These are phyloP conservation scores for Drosophila sechellia DNA, from an alignment of 1,140 invertebrate species.

Conservation along the genomic window DNA sequence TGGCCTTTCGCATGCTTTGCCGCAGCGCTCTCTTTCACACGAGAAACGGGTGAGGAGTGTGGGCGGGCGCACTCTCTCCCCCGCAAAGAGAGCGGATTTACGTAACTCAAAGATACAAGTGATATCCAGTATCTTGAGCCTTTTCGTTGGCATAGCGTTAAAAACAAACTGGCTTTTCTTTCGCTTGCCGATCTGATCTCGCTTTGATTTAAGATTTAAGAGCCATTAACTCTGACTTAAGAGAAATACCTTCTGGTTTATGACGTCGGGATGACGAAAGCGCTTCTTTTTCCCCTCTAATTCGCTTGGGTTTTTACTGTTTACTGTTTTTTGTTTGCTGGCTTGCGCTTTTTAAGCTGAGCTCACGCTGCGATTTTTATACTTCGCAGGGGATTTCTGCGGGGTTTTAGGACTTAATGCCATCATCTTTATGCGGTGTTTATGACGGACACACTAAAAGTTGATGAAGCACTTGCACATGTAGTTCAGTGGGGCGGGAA, in stretches of 20 bases:
- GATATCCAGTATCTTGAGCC: slow-evolving; percentile 51
- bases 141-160: slow-evolving; percentile 40
- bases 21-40: slow-evolving; percentile 57
- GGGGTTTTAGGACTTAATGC: slow-evolving; percentile 52
- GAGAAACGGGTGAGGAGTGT: neutral
- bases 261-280: slow-evolving; percentile 43
- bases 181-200: slow-evolving; percentile 64
- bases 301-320: slow-evolving; percentile 13
- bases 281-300: neutral
- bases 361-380: slow-evolving; percentile 67
- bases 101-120: slow-evolving; percentile 60
- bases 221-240: slow-evolving; percentile 79
- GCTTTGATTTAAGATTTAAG: slow-evolving; percentile 80
- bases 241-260: slow-evolving; percentile 73
- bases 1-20: slow-evolving; percentile 77
- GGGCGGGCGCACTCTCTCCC: neutral
- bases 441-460: slow-evolving; percentile 56
- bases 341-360: slow-evolving; percentile 36
- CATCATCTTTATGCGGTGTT: slow-evolving; percentile 65
- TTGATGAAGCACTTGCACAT: slow-evolving; percentile 45
- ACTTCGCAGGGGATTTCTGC: slow-evolving; percentile 48
- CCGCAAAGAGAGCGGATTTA: slow-evolving; percentile 53
- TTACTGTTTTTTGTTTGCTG: slow-evolving; percentile 36
- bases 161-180: slow-evolving; percentile 43
- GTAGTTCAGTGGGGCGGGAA: neutral